Evolutionary conservation across 1,140 invertebrate genomes (phyloP).

Genomic region (Microplitis mediator): DNA sequence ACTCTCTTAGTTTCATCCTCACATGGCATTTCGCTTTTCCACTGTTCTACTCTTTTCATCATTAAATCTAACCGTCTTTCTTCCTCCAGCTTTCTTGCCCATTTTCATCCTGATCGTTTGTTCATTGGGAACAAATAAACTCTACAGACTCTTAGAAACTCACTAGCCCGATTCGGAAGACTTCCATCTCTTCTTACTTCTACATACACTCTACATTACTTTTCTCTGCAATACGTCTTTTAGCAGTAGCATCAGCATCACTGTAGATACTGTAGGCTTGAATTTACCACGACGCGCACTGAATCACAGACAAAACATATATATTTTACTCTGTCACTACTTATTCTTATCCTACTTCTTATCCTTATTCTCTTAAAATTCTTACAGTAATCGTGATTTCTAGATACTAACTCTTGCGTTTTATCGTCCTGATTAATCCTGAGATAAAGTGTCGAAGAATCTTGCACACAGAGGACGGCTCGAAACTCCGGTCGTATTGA

Average conservation of each 20-base stretch:
- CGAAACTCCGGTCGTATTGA: too few relatives aligned
- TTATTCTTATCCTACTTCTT: too few relatives aligned
- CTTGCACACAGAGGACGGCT: neutral
- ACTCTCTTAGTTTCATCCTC: too few relatives aligned
- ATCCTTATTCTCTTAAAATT: too few relatives aligned
- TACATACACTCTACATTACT: neutral
- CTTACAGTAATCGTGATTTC: neutral
- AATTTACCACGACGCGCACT: neutral
- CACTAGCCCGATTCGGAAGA: conserved; percentile 24
- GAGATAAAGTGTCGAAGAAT: conserved; percentile 4
- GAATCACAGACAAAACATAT: neutral
- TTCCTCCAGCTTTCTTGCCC: conserved; percentile 18
- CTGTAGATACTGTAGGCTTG: neutral
- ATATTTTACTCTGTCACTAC: neutral
- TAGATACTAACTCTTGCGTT: neutral
- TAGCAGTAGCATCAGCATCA: too few relatives aligned
- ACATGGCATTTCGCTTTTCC: conserved; percentile 1
- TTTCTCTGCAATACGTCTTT: neutral
- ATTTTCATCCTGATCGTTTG: conserved; percentile 29
- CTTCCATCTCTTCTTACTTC: conserved; percentile 8
- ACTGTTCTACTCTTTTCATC: conserved; percentile 22
- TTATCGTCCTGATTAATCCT: conserved; percentile 22
- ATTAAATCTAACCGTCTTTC: conserved; percentile 14
- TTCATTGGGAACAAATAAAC: conserved; percentile 44
- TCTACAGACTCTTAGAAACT: conserved; percentile 34